Evolutionary conservation across 2,797 vertebrate genomes (phyloP), one percentile per base, ranked within the genome.

Genomic region (Pteronotus mesoamericanus): DNA sequence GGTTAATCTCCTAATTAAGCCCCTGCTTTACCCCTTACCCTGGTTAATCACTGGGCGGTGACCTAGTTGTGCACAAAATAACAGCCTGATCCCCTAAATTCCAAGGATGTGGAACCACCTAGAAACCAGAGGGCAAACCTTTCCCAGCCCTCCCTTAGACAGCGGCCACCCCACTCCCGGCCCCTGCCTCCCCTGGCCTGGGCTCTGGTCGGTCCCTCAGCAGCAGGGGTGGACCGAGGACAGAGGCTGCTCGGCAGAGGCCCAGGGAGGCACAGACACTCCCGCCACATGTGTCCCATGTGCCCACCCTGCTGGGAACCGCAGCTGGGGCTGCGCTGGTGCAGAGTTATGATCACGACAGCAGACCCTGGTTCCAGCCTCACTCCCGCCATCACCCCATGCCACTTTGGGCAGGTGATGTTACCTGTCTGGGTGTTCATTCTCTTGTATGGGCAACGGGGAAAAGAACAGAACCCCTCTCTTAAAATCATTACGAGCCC

Each of bases 1-100:
- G 39, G n/a, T 75, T 97, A 97, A 98, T 97, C 97, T 93, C 64
- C 92, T 95, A 94, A 96, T 91, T 97, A 96, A 94, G 66, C 37
- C 86, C 82, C 16, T 84, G 59, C 82, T 91, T 95, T 82, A 83
- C 57, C 32, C 26, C 34, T n/a, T 48, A 69, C 64, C 55, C 22
- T 1, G 8, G 44, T 86, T 98, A 96, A 97, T 97, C 97, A 94
- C 95, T 72, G 39, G 32, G 66, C 57, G 5, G 44, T 97, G 97
- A 96, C 97, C 97, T 96, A 96, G 83, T 96, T 98, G 61, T 51
- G 21, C 72, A 61, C 72, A 93, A 75, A 94, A 66, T 22, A 93
- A 51, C 59, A 93, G 84, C 37, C 12, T 66, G 83, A 95, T 95
- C 86, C 71, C 68, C 55, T 95, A 59, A 75, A 55, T 96, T 89